A percentile compares a stretch with the other conserved stretches of the same genome.
Evolutionary conservation across 2,888 invertebrate genomes (phyloP).

Genomic region (Phortica magna): DNA sequence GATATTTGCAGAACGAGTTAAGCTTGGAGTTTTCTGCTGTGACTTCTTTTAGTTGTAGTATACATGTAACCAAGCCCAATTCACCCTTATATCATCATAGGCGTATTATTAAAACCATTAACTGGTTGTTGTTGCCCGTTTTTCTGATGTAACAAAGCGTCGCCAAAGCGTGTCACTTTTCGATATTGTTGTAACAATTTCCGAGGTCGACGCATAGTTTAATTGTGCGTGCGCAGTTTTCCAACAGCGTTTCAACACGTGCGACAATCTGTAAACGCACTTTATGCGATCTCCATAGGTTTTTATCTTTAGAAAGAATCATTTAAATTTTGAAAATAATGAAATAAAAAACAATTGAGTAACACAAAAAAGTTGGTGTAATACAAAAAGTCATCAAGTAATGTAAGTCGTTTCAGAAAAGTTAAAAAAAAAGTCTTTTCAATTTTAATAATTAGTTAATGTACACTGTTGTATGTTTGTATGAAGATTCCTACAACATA

Average conservation of each 20-base stretch:
- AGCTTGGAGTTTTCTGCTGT: constrained; percentile 32
- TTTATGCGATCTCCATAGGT: too few relatives aligned
- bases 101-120: too few relatives aligned
- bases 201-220: constrained; percentile 56
- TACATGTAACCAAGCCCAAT: too few relatives aligned
- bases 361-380: too few relatives aligned
- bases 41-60: constrained; percentile 55
- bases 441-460: too few relatives aligned
- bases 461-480: too few relatives aligned
- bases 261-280: too few relatives aligned
- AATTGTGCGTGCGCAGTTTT: constrained; percentile 15
- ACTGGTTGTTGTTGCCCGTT: constrained; percentile 11
- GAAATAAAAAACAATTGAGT: background rate
- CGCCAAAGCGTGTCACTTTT: constrained; percentile 8
- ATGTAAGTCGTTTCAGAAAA: background rate
- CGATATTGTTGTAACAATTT: constrained; percentile 42
- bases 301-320: too few relatives aligned
- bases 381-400: too few relatives aligned
- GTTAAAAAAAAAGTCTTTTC: background rate
- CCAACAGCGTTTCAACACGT: too few relatives aligned
- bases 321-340: background rate
- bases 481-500: too few relatives aligned
- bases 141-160: background rate
- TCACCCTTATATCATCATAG: constrained; percentile 18
- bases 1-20: background rate